These are phyloP conservation scores for Anguilla japonica DNA, from an alignment of 2,113 vertebrate species.

Conservation along the genomic window DNA sequence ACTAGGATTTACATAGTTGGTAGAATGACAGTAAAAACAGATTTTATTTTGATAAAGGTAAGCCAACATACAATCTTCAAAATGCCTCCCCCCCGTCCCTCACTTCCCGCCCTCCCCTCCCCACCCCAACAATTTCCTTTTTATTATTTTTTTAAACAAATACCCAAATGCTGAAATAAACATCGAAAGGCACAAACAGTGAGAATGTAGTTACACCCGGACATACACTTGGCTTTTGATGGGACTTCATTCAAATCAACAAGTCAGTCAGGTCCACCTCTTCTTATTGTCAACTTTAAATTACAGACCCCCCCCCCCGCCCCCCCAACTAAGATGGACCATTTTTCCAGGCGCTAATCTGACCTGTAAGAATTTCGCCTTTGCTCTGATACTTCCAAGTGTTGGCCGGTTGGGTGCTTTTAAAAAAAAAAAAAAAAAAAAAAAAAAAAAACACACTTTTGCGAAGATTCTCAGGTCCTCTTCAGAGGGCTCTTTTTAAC, in stretches of 20 bases:
- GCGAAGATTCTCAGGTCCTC: no score
- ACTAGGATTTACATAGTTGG: background rate
- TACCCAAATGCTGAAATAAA: constrained; percentile 41
- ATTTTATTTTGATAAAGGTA: constrained; percentile 31
- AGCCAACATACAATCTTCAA: constrained; percentile 39
- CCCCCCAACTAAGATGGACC: background rate
- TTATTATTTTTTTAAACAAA: background rate
- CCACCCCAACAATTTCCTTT: constrained; percentile 7
- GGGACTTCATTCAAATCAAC: background rate
- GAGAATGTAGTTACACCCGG: constrained; percentile 32
- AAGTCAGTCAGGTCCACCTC: background rate
- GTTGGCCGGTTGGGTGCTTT: constrained; percentile 18
- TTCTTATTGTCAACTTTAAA: background rate
- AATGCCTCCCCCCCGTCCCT: constrained; percentile 21
- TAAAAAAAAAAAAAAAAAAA: constrained; percentile 55
- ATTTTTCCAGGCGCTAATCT: background rate
- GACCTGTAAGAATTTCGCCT: background rate
- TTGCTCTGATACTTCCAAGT: background rate
- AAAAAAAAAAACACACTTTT: constrained; percentile 65
- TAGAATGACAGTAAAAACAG: constrained; percentile 33
- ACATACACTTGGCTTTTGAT: constrained; percentile 13
- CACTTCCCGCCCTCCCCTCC: background rate
- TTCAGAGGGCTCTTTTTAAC: background rate
- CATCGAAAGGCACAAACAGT: constrained; percentile 51
- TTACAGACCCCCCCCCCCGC: background rate